Evolutionary conservation across 1,140 invertebrate species (phyloP), one percentile per base, ranked within the genome.

Genomic region (Meloidogyne floridensis): DNA sequence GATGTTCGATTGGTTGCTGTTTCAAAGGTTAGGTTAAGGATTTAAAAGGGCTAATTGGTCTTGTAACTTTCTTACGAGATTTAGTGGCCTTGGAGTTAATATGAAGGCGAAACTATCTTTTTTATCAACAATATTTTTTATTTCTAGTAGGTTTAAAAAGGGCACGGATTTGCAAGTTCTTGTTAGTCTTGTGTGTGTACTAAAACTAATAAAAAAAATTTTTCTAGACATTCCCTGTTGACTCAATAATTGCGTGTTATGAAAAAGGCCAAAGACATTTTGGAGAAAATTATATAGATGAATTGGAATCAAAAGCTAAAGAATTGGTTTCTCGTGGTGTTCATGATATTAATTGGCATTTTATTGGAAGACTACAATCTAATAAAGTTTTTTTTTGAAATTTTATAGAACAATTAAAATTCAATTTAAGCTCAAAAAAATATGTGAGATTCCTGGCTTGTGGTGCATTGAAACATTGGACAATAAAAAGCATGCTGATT

Each of bases 251-350:
- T 56, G 92, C 93, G 84, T 95, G 95, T 3, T 98, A 98, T 90
- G 91, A 94, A 81, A 92, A 91, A 54, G 96, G 96, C 2, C 96
- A 98, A 89, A 92, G 93, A 85, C 92, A 97, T 91, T 99, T 99
- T 92, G 97, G 97, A 47, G 97, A 99, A 92, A 99, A 99, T 91
- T 99, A 98, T 92, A 94, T 97, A 0, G 93, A 97, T 90, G 96
- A 98, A 92, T 90, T 98, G 11, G 92, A 93, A 72, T 93, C 95
- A 72, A 98, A 98, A 92, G 93, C 93, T 15, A 88, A 92, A 53
- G 90, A 93, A 78, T 93, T 98, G 83, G 83, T 94, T 73, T 92
- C 93, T 78, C 10, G 43, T 15, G 92, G 93, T 87, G 98, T 96
- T 90, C 93, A 93, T 83, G 95, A 98, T 47, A 97, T 99, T 74